Base-by-base conservation (phyloP, 2,888 invertebrate species). In the Drosophila yooni region DNA sequence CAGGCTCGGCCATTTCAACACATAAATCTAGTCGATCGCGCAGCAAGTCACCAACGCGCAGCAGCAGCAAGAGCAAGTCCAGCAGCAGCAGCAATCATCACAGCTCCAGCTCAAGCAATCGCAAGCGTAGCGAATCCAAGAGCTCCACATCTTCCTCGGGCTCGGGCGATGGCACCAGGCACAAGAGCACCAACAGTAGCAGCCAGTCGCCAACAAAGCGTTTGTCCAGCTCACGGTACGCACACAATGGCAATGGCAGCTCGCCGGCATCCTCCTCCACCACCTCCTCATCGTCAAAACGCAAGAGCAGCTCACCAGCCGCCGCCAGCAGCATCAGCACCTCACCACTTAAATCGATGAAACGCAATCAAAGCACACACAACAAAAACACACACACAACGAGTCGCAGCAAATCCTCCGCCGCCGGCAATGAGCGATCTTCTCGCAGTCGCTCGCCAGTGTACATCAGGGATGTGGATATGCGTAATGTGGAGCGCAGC, bases 381-480 rank as follows among this genome's bases (percentile, higher is more conserved):
- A 72, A 92, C 50, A 66, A 82, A 65, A 46, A 73, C 36, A 71
- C 92, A 77, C 68, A 80, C 40, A 34, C 70, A 5, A 60, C 74
- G 33, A 48, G 25, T 65, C 79, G 46, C 34, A 50, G 56, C 51
- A 78, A 80, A 50, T 33, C 78, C 3, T 46, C 53, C 18, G 25
- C 67, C 70, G 51, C 73, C 56, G 56, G 59, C 79, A 62, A 70
- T 72, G 11, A 66, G 5, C 87, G 83, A 46, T 46, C 25, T n/a
- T 92, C 92, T 18, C 91, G 91, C n/a, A 92, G 92, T 75, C 91
- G 90, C 38, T 92, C 92, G 10, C 92, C 92, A n/a, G 43, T 72
- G n/a, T 76, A 73, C 50, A 89, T 84, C 43, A 89, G 84, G 61
- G 92, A 92, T 76, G 78, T 89, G 46, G 92, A 92, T 60, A 80